Percentiles rank a stretch among this genome's conserved stretches.
These are phyloP conservation scores for Corythornis cristatus DNA, from an alignment of 2,113 vertebrate genomes.

Conservation along the genomic window DNA sequence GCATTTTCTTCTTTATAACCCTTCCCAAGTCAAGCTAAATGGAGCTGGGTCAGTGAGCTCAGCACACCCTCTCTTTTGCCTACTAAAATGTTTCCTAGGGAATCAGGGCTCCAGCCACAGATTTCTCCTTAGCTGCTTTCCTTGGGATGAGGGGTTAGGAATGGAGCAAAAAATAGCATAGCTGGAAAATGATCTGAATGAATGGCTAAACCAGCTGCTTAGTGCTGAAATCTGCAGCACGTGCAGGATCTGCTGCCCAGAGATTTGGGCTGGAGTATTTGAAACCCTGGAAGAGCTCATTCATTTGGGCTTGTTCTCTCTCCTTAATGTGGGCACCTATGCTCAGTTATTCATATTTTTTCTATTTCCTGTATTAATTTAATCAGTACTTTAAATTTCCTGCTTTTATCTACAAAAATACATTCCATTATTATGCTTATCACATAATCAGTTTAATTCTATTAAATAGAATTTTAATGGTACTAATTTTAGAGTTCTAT, in stretches of 20 bases:
- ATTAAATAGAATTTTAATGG: not conserved
- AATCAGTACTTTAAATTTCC: not conserved
- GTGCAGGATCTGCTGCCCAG: not conserved
- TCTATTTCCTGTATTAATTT: not conserved
- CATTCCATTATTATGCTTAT: not conserved
- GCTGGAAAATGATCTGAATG: not conserved
- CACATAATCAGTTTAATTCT: not conserved
- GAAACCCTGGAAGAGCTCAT: not conserved
- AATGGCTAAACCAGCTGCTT: not conserved
- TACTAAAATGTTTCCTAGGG: not conserved
- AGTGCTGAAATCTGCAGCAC: not conserved
- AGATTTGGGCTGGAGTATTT: not conserved
- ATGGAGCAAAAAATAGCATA: not conserved
- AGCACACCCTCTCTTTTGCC: not conserved
- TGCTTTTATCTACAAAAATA: not conserved
- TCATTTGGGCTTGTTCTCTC: not conserved
- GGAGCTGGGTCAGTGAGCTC: not conserved
- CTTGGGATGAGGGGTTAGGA: not conserved
- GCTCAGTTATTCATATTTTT: not conserved
- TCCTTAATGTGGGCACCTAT: not conserved
- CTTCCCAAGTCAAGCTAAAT: not conserved
- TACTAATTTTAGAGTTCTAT: not conserved
- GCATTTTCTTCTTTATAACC: not conserved
- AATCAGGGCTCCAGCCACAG: not conserved
- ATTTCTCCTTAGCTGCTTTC: not conserved